Evolutionary conservation across 2,113 vertebrate genomes (phyloP).

Genomic region (Sander vitreus): DNA sequence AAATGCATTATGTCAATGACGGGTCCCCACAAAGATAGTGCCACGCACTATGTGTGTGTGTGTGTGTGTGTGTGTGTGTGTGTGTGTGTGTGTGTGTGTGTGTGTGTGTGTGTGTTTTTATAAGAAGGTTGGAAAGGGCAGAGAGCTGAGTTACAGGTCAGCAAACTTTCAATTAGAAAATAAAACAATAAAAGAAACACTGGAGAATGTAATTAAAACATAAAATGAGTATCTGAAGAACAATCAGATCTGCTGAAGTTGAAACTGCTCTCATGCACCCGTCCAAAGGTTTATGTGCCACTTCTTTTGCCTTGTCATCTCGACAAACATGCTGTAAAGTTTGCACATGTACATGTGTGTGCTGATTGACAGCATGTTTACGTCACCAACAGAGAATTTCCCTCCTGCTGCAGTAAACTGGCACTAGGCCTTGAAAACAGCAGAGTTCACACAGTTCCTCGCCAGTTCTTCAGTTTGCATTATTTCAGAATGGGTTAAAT

Average conservation of each 20-base stretch:
- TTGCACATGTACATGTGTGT: background rate
- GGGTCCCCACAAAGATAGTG: no score
- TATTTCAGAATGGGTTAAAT: background rate
- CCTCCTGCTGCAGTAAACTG: constrained; percentile 15
- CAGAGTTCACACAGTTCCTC: background rate
- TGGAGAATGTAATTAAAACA: background rate
- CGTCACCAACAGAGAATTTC: background rate
- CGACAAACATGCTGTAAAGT: constrained; percentile 7
- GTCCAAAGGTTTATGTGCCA: constrained; percentile 53
- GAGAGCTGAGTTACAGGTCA: background rate
- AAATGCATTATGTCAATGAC: no score
- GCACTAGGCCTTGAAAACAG: background rate
- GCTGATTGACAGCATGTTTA: background rate
- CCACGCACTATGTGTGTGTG: background rate
- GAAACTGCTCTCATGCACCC: background rate
- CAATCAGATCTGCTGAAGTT: background rate
- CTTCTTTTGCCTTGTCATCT: constrained; percentile 28
- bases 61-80: background rate
- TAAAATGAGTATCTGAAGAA: background rate
- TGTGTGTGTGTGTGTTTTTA: background rate
- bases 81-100: background rate
- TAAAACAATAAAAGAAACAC: background rate
- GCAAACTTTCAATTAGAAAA: background rate
- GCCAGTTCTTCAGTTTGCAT: background rate
- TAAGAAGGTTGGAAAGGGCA: background rate